Percentiles rank a stretch among this genome's conserved stretches.
phyloP scores from a whole-genome alignment of 1,140 invertebrate genomes.

The Papilio dardanus region DNA sequence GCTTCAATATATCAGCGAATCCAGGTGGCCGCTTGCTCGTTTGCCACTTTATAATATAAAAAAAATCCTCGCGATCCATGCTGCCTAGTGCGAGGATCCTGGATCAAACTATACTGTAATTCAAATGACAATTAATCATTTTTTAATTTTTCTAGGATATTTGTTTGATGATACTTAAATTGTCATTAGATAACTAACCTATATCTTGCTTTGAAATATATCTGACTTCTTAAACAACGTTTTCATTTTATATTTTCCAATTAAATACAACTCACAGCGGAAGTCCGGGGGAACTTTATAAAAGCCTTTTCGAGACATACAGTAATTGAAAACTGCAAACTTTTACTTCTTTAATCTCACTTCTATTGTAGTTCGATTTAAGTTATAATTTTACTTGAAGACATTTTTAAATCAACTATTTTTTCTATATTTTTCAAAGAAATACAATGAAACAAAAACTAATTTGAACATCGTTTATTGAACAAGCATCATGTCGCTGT shows the following conservation, averaged over 20 bases:
- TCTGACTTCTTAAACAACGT: background rate
- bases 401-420: background rate
- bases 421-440: background rate
- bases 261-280: conserved; percentile 8
- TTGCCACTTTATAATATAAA: too few relatives aligned
- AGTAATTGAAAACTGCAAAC: conserved; percentile 31
- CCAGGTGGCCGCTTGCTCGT: too few relatives aligned
- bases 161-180: background rate
- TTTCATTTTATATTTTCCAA: conserved; percentile 18
- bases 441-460: too few relatives aligned
- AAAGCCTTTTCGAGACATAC: conserved; percentile 4
- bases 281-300: background rate
- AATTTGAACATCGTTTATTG: background rate
- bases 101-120: too few relatives aligned
- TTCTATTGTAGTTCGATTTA: background rate
- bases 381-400: background rate
- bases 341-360: conserved; percentile 24
- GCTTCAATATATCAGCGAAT: too few relatives aligned
- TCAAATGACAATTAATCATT: too few relatives aligned
- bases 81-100: too few relatives aligned
- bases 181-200: background rate
- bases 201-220: background rate
- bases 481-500: background rate
- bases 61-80: too few relatives aligned
- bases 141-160: too few relatives aligned